Base-by-base conservation (phyloP, 2,797 vertebrate species). In the Oophaga sylvatica region DNA sequence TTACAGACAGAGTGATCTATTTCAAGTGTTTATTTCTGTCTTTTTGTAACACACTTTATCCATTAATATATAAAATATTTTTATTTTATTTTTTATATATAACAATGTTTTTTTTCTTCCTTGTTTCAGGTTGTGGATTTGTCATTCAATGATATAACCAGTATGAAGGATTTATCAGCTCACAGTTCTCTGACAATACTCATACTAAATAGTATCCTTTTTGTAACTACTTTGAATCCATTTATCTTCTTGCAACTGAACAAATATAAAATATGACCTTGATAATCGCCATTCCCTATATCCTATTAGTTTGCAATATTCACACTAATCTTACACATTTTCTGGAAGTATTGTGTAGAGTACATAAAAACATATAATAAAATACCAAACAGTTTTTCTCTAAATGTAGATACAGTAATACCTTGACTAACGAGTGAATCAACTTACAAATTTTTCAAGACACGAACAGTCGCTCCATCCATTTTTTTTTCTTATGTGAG, bases 181-280 rank as follows among this genome's bases (percentile, higher is more conserved):
- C 97, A 95, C 90, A 84, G 90, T 0, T 94, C 92, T 22, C 96
- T 99, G 1, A 92, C 90, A 31, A 95, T 94, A 79, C 95, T 99
- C 48, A 92, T 95, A 88, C 92, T 99, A 91, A 97, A 97, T 90
- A 90, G 98, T 99, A 99, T 99, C 97, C 97, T 96, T 95, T 91
- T 6, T 77, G 45, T 77, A 26, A 77, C 1, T 77, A 26, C 5
- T n/a, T 1, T 26, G 20, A 77, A 77, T 26, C 20, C 48, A 77
- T 26, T 11, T 7, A 48, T 7, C 12, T 77, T 53, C 12, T 4
- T 77, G 15, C 48, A 15, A n/a, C 45, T 56, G 45, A 3, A 15
- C 5, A 6, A n/a, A 56, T 53, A 56, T 13, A 56, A 76, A 26
- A n/a, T 56, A 76, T 26, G 8, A 26, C 16, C 4, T 48, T 73